Evolutionary conservation across 2,888 invertebrate genomes (phyloP), one percentile per base, ranked within the genome.

Genomic region (Tuta absoluta): DNA sequence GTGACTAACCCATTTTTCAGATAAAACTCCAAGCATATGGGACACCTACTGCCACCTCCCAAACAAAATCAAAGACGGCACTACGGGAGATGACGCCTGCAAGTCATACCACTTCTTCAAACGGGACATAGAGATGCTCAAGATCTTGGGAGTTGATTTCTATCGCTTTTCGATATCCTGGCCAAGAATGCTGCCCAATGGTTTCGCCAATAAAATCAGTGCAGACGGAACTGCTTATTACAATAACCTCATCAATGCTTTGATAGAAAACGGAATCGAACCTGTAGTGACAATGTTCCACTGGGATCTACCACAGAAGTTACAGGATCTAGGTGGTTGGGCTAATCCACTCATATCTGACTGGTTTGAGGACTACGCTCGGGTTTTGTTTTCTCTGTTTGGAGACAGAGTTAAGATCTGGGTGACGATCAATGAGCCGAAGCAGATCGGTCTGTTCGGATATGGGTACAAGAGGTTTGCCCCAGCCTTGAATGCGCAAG

Each of bases 121-220:
- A 71, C 90, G 93, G 37, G 93, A 93, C 69, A 83, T 93, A 0
- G 76, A 85, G 66, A 78, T 91, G 59, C 75, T 91, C 64, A 82
- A 80, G 49, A 81, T 90, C 49, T 74, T 93, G 0, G 87, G 89
- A 5, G 76, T 93, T 0, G 76, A 93, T 65, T 92, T 91, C 73
- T 94, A 93, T 71, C 80, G 93, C 12, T 94, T 94, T 78, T 94
- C 94, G 1, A 79, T 94, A 49, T 92, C 94, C 0, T 95, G 95
- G 95, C 72, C 93, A 0, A 85, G 95, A 63, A 86, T 95, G 8
- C 77, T 95, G n/a, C 94, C 95, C 0, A 89, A 88, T 51, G 95
- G 94, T 0, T 87, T 88, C 63, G 62, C 82, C 0, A 82, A 92
- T 65, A 77, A 82, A 63, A 75, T 94, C 17, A 95, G 94, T 75